Base-by-base conservation (phyloP, 2,888 invertebrate species). In the Clostera curtula region DNA sequence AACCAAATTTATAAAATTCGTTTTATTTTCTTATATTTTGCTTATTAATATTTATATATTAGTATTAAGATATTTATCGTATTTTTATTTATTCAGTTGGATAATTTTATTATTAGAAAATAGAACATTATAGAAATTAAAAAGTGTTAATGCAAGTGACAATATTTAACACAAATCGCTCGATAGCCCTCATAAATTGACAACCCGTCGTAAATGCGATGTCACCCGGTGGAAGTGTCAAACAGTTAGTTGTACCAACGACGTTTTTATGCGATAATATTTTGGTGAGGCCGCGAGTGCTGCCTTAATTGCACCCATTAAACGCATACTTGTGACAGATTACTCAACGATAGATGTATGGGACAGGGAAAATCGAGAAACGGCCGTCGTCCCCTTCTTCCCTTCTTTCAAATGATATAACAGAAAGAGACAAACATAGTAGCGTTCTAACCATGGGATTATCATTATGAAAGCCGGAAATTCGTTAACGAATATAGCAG, bases 401-500 rank as follows among this genome's bases (percentile, higher is more conserved):
- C 33, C 49, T 34, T 34, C 27, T 34, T 34, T 33, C 30, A 27
- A 41, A 35, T 33, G 20, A 34, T 25, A 38, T 28, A 41, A 25
- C 28, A 49, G 56, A 69, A 50, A 59, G 63, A 48, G 72, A 67
- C 43, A 53, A 39, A 43, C 27, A 42, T 47, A 26, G 24, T 37
- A 43, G 43, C 39, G 43, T 43, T 46, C 44, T 49, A 53, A 49
- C 54, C 64, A 59, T 64, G 60, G 60, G 61, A 64, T 64, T 57
- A 64, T 63, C 63, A 61, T 65, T 67, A 69, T 68, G 68, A 60
- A 66, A 60, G 67, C 80, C 80, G 82, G 82, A 82, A 76, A 73
- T 77, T 71, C 74, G 71, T 82, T 79, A 76, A 75, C 68, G 71
- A 71, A 72, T 74, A 70, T 73, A 70, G 74, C 67, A 67, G 69